Base-by-base conservation (phyloP, 2,888 invertebrate species). In the Argyresthia albistria region DNA sequence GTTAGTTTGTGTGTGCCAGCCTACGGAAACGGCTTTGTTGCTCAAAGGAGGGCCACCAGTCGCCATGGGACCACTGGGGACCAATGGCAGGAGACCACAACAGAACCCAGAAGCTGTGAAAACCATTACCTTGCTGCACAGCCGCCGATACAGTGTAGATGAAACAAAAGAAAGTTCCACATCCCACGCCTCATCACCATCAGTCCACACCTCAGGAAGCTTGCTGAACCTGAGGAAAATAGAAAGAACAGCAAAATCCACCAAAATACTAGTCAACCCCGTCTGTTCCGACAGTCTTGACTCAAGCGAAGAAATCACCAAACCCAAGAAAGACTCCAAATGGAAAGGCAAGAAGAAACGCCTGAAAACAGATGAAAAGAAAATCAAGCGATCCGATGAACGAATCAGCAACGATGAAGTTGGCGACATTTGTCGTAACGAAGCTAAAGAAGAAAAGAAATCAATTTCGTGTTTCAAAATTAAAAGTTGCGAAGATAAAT, bases 1-100 rank as follows among this genome's bases (percentile, higher is more conserved):
- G 91, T 82, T 91, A 83, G 91, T 91, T 67, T 91, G 91, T 81
- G 91, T 91, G 62, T 91, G 91, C 73, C 91, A 91, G 71, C 91
- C 91, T 57, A 81, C 88, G 61, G 90, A 91, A 66, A 89, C 90
- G 59, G 86, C 86, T 53, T 68, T 88, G 65, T 70, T 88, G 56
- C 88, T 84, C 68, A 84, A 83, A 75, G 88, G 88, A 69, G 86
- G 87, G 65, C 79, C 83, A 65, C 81, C 88, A 67, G 69, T 89
- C 70, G 69, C 88, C 69, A 82, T 88, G 89, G 86, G 89, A 69
- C 81, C 90, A 78, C 72, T 90, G 64, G 73, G 87, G 67, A 67
- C 84, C 64, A 71, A 76, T 67, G 64, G 73, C 73, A 77, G 79
- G 79, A 61, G 78, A 67, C 68, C 88, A 66, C 76, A 73, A 57